phyloP scores from a whole-genome alignment of 2,113 vertebrate genomes.

The Ibidorhyncha struthersii region DNA sequence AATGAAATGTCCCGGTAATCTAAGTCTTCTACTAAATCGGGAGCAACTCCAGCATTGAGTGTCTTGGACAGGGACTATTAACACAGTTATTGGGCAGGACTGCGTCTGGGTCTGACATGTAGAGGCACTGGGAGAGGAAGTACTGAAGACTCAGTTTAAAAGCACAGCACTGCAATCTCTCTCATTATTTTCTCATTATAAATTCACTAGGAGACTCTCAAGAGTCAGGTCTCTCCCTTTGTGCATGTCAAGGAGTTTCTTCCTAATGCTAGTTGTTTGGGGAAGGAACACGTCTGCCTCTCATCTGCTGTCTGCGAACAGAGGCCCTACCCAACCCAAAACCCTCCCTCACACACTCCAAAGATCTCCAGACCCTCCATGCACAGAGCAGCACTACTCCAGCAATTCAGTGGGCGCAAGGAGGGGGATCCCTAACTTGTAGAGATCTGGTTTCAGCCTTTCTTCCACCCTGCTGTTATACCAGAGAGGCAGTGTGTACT shows the following conservation, averaged over 20 bases:
- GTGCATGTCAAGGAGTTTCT: not conserved
- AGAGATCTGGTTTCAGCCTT: not conserved
- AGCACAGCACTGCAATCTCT: not conserved
- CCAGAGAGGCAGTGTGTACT: too few relatives aligned
- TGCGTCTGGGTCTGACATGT: not conserved
- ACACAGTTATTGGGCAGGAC: not conserved
- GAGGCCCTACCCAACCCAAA: not conserved
- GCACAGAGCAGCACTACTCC: not conserved
- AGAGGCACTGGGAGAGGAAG: not conserved
- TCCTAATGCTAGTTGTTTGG: not conserved
- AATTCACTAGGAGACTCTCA: not conserved
- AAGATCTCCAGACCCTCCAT: not conserved
- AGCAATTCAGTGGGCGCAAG: not conserved
- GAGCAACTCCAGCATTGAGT: not conserved
- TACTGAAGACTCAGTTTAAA: not conserved
- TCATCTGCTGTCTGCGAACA: not conserved
- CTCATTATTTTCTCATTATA: constrained; percentile 1
- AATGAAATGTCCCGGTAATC: not conserved
- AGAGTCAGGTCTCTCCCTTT: not conserved
- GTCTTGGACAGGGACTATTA: not conserved
- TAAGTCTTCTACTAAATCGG: not conserved
- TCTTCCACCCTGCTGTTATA: not conserved
- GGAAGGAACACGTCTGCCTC: not conserved
- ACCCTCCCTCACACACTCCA: not conserved
- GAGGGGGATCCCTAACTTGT: not conserved